Percentiles rank a stretch among this genome's conserved stretches.
phyloP scores from a whole-genome alignment of 1,140 invertebrate genomes.

The Drosophila subpulchrella region DNA sequence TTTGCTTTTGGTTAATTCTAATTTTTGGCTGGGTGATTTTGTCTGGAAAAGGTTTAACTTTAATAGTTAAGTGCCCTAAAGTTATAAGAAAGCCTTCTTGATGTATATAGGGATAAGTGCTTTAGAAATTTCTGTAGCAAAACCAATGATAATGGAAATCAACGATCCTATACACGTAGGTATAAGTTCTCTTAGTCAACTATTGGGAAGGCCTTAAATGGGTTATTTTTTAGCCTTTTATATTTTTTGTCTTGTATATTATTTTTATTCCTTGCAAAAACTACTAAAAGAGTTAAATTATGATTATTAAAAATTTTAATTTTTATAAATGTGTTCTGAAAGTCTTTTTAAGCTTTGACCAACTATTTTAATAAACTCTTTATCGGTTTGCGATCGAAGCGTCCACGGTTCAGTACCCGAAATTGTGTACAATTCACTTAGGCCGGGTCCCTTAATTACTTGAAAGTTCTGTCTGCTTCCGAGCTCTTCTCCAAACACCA shows the following conservation, averaged over 20 bases:
- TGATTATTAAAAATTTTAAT: too few relatives aligned
- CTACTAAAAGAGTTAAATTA: too few relatives aligned
- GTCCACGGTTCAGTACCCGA: not conserved
- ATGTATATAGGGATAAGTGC: not conserved
- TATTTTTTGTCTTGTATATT: too few relatives aligned
- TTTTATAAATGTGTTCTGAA: too few relatives aligned
- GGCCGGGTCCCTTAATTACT: constrained; percentile 31
- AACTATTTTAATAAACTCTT: not conserved
- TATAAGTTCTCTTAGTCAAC: too few relatives aligned
- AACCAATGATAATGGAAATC: not conserved
- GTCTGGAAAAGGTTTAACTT: constrained; percentile 1
- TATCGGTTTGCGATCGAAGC: not conserved
- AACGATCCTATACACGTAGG: too few relatives aligned
- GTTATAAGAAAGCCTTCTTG: not conserved
- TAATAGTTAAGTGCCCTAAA: not conserved
- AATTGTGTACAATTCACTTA: constrained; percentile 21
- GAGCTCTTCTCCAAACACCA: constrained; percentile 8
- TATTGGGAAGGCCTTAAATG: too few relatives aligned
- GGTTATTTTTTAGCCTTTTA: too few relatives aligned
- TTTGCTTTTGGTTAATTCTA: constrained; percentile 25
- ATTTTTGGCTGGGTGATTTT: constrained; percentile 16
- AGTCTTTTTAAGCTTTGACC: too few relatives aligned
- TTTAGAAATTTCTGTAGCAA: not conserved
- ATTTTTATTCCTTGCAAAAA: too few relatives aligned
- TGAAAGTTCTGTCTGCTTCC: constrained; percentile 24